phyloP scores from a whole-genome alignment of 2,888 invertebrate genomes.

The Diachrysia chrysitis region DNA sequence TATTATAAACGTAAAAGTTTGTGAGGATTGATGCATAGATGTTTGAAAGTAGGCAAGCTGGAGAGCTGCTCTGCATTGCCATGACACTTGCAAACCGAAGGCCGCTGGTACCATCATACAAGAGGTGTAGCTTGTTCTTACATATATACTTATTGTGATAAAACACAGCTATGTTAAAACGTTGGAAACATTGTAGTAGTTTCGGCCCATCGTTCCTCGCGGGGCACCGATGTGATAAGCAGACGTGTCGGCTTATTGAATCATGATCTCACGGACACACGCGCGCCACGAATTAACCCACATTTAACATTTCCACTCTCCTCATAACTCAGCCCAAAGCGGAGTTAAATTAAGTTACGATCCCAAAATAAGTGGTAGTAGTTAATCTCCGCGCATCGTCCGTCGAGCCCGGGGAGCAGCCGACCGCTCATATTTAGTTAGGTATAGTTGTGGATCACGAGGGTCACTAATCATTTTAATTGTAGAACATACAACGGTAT shows the following conservation, averaged over 20 bases:
- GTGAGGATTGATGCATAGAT: too few relatives aligned
- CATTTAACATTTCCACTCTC: constrained; percentile 10
- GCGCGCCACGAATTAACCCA: constrained; percentile 34
- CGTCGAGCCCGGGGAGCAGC: neutral
- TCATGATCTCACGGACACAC: neutral
- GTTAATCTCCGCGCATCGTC: neutral
- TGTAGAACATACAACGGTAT: neutral
- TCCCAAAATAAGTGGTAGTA: neutral
- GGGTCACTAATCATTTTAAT: neutral
- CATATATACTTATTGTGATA: too few relatives aligned
- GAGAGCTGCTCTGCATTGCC: too few relatives aligned
- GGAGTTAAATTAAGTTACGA: constrained; percentile 5
- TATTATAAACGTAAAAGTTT: too few relatives aligned
- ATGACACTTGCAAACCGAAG: neutral
- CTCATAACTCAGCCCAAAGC: constrained; percentile 3
- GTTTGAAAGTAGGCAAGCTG: too few relatives aligned
- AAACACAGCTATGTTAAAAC: too few relatives aligned
- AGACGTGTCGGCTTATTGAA: neutral
- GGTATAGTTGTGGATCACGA: neutral
- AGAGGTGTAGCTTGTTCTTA: neutral
- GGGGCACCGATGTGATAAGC: neutral
- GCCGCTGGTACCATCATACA: neutral
- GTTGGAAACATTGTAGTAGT: too few relatives aligned
- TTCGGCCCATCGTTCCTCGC: neutral
- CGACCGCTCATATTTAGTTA: neutral